These are phyloP conservation scores for Nomada goodeniana DNA, from an alignment of 2,888 invertebrate species.

Conservation along the genomic window DNA sequence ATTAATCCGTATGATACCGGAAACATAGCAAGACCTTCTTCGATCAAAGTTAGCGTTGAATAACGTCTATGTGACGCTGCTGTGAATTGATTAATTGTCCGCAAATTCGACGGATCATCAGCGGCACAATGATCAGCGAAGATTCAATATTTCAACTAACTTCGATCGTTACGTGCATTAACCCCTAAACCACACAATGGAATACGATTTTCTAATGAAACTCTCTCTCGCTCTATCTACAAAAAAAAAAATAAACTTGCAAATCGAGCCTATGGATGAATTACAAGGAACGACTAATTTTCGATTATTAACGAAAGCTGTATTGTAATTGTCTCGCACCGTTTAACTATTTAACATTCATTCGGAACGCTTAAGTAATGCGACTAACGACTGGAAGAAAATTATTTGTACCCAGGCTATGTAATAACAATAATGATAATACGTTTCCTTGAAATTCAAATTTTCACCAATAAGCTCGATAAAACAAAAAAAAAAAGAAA, in stretches of 20 bases:
- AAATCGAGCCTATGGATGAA: slow-evolving; percentile 44
- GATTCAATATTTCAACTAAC: slow-evolving; percentile 9
- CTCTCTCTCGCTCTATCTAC: not conserved
- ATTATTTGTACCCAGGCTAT: too few relatives aligned
- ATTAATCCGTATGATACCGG: slow-evolving; percentile 21
- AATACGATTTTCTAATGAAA: slow-evolving; percentile 32
- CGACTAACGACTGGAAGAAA: too few relatives aligned
- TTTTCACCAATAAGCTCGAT: slow-evolving; percentile 39
- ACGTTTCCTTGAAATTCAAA: not conserved
- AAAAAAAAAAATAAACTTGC: not conserved
- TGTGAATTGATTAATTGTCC: not conserved
- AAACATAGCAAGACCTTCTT: slow-evolving; percentile 26
- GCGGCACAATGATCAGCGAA: not conserved
- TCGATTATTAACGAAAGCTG: not conserved
- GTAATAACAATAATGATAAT: too few relatives aligned
- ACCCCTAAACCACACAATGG: slow-evolving; percentile 20
- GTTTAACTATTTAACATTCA: too few relatives aligned
- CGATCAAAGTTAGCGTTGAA: slow-evolving; percentile 23
- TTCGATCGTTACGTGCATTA: slow-evolving; percentile 22
- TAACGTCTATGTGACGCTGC: not conserved
- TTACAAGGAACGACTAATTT: not conserved
- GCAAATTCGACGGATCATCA: not conserved
- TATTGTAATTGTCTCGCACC: too few relatives aligned
- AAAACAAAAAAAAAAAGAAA: not conserved
- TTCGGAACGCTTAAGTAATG: too few relatives aligned